phyloP scores from a whole-genome alignment of 2,113 vertebrate genomes.

The Sinocyclocheilus anshuiensis region DNA sequence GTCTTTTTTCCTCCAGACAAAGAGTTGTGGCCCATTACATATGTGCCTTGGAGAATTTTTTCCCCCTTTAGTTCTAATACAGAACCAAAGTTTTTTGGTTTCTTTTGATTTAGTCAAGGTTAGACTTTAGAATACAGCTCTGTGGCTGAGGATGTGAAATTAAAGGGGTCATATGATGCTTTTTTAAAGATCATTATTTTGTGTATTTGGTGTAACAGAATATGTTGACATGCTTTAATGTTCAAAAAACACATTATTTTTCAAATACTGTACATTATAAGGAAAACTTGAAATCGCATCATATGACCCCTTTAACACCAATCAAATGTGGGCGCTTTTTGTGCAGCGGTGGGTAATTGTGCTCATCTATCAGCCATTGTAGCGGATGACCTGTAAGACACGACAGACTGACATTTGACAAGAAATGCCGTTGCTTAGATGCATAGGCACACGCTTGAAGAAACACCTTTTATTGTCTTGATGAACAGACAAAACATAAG shows the following conservation, averaged over 20 bases:
- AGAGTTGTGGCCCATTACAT: conserved; percentile 24
- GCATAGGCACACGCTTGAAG: neutral
- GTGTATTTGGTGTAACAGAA: too few species aligned
- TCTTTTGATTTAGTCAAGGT: neutral
- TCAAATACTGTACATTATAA: too few species aligned
- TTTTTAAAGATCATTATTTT: too few species aligned
- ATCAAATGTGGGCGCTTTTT: neutral
- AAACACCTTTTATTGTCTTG: neutral
- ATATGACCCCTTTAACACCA: too few species aligned
- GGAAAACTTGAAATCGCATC: too few species aligned
- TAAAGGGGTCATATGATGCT: too few species aligned
- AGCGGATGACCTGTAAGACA: neutral
- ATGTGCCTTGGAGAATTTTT: neutral
- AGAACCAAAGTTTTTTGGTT: neutral
- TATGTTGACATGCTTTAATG: too few species aligned
- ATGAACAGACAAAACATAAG: neutral
- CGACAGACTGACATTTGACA: conserved; percentile 1
- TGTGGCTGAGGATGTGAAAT: neutral
- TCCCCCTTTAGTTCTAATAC: neutral
- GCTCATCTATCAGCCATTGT: neutral
- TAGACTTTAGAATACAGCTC: neutral
- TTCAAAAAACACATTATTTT: too few species aligned
- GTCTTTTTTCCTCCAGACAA: neutral
- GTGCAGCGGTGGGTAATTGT: neutral
- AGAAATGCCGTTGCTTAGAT: neutral